These are phyloP conservation scores for Circaetus cinerascens DNA, from an alignment of 2,113 vertebrate genomes.

Conservation along the genomic window DNA sequence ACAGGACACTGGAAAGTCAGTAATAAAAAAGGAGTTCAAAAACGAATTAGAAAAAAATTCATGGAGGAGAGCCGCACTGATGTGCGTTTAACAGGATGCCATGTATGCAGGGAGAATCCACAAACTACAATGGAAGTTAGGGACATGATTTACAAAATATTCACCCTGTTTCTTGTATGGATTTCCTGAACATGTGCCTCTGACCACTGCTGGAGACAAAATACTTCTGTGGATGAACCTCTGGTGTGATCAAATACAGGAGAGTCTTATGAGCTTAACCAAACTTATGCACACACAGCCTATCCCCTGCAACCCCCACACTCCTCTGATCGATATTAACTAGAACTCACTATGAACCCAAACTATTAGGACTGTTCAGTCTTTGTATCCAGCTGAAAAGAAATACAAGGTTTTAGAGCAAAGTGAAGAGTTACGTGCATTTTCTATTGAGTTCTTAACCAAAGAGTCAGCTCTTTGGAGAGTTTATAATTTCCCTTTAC, in stretches of 20 bases:
- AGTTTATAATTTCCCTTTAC: neutral
- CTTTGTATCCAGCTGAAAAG: neutral
- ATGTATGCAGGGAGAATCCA: neutral
- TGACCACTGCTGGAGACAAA: neutral
- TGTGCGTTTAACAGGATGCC: neutral
- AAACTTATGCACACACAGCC: neutral
- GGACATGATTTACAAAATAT: neutral
- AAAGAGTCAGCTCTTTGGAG: neutral
- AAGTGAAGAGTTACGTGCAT: neutral
- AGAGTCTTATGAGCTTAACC: neutral
- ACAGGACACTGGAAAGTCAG: neutral
- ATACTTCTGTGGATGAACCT: neutral
- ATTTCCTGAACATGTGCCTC: neutral
- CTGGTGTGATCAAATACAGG: neutral
- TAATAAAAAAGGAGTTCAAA: neutral
- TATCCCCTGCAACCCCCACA: no score
- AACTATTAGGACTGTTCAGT: neutral
- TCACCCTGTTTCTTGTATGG: neutral
- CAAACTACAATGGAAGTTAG: neutral
- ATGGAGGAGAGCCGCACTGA: neutral
- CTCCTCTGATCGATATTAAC: neutral
- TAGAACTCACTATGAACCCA: neutral
- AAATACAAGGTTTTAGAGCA: neutral
- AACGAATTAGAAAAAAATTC: neutral
- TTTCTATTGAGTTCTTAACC: neutral